Percentiles rank a stretch among this genome's conserved stretches.
Conservation (phyloP, 2,797 vertebrate genomes). For the Petrocephalus sullivani region DNA sequence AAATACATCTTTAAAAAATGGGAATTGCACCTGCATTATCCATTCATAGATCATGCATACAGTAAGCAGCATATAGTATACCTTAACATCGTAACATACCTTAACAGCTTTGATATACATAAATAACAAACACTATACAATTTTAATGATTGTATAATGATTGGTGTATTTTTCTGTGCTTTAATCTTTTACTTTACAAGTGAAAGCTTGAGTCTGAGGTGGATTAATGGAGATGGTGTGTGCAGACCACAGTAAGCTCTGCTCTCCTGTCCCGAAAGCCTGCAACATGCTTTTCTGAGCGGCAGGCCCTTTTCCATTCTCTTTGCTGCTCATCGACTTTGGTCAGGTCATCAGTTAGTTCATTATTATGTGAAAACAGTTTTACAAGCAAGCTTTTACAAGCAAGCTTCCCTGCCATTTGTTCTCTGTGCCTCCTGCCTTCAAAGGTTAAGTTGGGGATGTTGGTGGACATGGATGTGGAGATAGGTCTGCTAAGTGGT, state of each 20-base stretch:
- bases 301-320: background rate
- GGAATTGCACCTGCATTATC: background rate
- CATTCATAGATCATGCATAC: background rate
- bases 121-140: background rate
- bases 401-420: background rate
- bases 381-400: background rate
- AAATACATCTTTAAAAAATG: background rate
- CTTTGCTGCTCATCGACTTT: background rate
- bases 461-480: background rate
- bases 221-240: background rate
- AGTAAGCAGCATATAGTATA: background rate
- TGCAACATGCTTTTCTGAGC: background rate
- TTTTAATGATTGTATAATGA: background rate
- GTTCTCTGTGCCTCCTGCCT: background rate
- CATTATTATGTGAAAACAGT: background rate
- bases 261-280: background rate
- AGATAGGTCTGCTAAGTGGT: background rate
- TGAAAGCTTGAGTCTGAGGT: background rate
- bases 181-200: background rate
- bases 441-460: background rate
- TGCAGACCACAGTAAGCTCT: background rate
- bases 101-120: background rate
- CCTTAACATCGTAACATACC: background rate
- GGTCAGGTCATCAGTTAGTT: background rate
- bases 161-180: background rate